A percentile compares a stretch with the other conserved stretches of the same genome.
Conservation (phyloP, 2,797 vertebrate species). For the Cirrhinus molitorella region DNA sequence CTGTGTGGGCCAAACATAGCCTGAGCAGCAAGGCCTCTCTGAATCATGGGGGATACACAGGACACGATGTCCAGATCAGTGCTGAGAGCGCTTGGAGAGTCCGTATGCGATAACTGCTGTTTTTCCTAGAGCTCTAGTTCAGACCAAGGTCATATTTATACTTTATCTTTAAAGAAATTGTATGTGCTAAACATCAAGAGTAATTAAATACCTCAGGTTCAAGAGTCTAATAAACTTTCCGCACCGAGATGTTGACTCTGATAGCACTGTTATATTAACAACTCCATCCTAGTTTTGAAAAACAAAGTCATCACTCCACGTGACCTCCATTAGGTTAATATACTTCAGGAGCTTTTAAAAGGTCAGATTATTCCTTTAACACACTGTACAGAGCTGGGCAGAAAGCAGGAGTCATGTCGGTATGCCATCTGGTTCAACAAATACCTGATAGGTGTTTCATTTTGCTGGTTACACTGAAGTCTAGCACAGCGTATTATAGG, state of each 20-base stretch:
- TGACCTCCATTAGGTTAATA: slow-evolving; percentile 56
- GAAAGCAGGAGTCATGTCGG: slow-evolving; percentile 58
- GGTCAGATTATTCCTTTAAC: slow-evolving; percentile 46
- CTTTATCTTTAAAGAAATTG: slow-evolving; percentile 31
- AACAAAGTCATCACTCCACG: slow-evolving; percentile 31
- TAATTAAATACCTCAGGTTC: slow-evolving; percentile 17
- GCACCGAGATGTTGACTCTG: slow-evolving; percentile 15
- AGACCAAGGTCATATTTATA: slow-evolving; percentile 42
- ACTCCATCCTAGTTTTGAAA: slow-evolving; percentile 15
- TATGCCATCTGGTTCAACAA: slow-evolving; percentile 60
- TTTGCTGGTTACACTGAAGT: slow-evolving; percentile 40
- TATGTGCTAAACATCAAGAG: background rate
- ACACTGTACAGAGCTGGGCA: slow-evolving; percentile 45
- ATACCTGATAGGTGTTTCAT: slow-evolving; percentile 59
- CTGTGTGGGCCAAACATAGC: slow-evolving; percentile 66
- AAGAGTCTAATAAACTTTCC: slow-evolving; percentile 2
- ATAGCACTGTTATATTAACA: slow-evolving; percentile 11
- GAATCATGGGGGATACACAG: slow-evolving; percentile 60
- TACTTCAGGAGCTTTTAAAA: slow-evolving; percentile 51
- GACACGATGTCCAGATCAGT: slow-evolving; percentile 50
- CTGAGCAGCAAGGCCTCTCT: slow-evolving; percentile 59
- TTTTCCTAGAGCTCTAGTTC: slow-evolving; percentile 48
- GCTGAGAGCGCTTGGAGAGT: slow-evolving; percentile 36
- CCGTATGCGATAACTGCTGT: slow-evolving; percentile 52
- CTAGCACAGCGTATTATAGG: slow-evolving; percentile 36